Conservation (phyloP, 2,888 invertebrate species). For the Calameuta filiformis region DNA sequence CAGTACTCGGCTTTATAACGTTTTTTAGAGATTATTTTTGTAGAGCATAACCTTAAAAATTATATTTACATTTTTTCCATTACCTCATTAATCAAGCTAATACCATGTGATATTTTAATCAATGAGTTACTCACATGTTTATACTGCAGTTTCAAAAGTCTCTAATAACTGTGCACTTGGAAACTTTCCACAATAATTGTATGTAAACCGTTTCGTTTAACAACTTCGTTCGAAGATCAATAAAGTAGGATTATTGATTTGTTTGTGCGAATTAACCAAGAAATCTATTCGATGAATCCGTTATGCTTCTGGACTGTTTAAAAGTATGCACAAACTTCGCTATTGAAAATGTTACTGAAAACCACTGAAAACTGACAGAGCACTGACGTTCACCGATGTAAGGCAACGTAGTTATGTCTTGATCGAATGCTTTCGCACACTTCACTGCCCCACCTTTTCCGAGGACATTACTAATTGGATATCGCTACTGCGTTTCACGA, state of each 20-base stretch:
- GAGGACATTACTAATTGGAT: neutral
- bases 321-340: slow-evolving; percentile 1
- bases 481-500: neutral
- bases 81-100: neutral
- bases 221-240: neutral
- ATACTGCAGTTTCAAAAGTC: neutral
- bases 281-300: neutral
- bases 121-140: neutral
- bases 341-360: slow-evolving; percentile 31
- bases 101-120: neutral
- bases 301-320: neutral
- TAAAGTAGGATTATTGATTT: neutral
- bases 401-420: slow-evolving; percentile 16
- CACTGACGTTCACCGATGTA: slow-evolving; percentile 25
- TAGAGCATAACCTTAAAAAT: neutral
- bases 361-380: slow-evolving; percentile 16
- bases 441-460: slow-evolving; percentile 23
- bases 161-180: neutral
- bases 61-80: neutral
- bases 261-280: neutral
- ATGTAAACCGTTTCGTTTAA: neutral
- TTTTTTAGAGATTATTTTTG: neutral
- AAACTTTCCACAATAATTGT: neutral
- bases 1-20: neutral
- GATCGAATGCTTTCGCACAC: slow-evolving; percentile 9